Base-by-base conservation (phyloP, 2,797 vertebrate genomes). In the Fringilla coelebs region DNA sequence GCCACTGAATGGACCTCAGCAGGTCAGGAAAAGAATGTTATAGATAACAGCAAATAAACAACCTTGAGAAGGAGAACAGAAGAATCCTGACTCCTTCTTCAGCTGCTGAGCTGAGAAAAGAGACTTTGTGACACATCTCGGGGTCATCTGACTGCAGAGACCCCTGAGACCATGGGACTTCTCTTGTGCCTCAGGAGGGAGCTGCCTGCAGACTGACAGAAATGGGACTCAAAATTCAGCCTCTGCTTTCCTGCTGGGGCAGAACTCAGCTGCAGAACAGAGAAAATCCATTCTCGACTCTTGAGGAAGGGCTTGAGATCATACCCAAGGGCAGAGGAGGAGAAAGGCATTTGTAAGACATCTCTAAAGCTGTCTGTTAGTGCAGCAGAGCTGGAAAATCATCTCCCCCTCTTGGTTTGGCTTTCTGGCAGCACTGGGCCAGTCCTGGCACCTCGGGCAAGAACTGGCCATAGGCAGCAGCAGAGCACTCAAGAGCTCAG, bases 91-190 rank as follows among this genome's bases (percentile, higher is more conserved):
- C 49, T 29, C 49, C 49, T 52, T 29, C 49, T 51, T 51, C 28
- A 31, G 49, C 7, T 31, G 7, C 28, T 2, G 3, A 2, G 49
- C 49, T 52, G 49, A 7, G 5, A 52, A 51, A 29, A 31, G 49
- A 52, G 49, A 29, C 49, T 52, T 7, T 29, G 16, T 28, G 7
- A 31, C 49, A 31, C 28, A 52, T 52, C 49, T 31, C 3, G 7
- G 17, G 49, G 49, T 52, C 28, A 52, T 52, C 49, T 52, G 49
- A 18, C 49, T 8, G 17, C 28, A 52, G 49, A 52, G 7, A 52
- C 49, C 28, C 49, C 49, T 7, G 11, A 52, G 49, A 89, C 94
- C 38, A 88, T 55, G 63, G 85, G 78, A 91, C 82, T 88, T 78
- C 85, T 94, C 68, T 68, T 25, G 3, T 2, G 10, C 90, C 80